Percentiles rank a stretch among this genome's conserved stretches.
These are phyloP conservation scores for Siniperca chuatsi DNA, from an alignment of 2,113 vertebrate genomes.

Conservation along the genomic window DNA sequence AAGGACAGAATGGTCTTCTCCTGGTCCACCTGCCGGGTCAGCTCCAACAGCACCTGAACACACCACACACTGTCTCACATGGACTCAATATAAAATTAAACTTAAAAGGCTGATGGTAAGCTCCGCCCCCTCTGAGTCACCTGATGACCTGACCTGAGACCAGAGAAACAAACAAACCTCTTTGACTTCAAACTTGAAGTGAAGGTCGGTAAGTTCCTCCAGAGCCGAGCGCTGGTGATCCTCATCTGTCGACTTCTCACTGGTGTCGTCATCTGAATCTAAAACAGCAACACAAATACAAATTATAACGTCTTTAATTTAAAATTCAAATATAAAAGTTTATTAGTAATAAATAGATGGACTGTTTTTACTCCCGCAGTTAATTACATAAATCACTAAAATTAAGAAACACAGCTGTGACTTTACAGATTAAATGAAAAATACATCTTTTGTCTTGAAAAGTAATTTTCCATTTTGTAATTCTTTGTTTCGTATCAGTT, in stretches of 20 bases:
- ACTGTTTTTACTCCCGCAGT: not conserved
- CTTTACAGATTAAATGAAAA: no score
- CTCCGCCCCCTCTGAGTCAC: fast-evolving
- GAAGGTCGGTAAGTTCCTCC: slow-evolving; percentile 90
- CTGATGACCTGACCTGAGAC: not conserved
- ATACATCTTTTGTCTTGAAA: not conserved
- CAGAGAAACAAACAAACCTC: slow-evolving; percentile 77
- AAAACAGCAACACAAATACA: not conserved
- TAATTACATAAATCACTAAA: not conserved
- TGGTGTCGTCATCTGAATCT: slow-evolving; percentile 83
- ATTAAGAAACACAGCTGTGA: no score
- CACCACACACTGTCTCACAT: not conserved
- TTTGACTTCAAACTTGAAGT: slow-evolving; percentile 95
- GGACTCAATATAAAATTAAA: fast-evolving
- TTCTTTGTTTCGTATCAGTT: not conserved
- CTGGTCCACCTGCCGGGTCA: slow-evolving; percentile 87
- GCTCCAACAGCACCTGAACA: slow-evolving; percentile 91
- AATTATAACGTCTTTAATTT: not conserved
- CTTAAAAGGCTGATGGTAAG: no score
- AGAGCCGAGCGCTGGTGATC: slow-evolving; percentile 55
- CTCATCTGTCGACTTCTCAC: slow-evolving; percentile 74
- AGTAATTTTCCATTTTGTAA: not conserved
- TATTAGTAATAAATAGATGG: not conserved
- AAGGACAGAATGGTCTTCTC: slow-evolving; percentile 89
- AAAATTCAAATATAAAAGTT: not conserved